Evolutionary conservation across 1,140 invertebrate genomes (phyloP).

Genomic region (Drosophila bipectinata): DNA sequence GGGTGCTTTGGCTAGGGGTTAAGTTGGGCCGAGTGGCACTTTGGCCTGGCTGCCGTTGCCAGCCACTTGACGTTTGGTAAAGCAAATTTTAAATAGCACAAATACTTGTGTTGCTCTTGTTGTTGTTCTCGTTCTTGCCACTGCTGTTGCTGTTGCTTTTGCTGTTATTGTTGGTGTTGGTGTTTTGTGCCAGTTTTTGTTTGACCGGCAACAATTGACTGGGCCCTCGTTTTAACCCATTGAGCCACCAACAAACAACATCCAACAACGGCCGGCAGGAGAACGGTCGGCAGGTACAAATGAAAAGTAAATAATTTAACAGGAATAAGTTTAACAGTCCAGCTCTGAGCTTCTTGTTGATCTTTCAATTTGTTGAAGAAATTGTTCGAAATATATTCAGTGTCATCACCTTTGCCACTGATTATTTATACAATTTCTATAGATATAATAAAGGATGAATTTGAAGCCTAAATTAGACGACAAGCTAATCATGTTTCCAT

Average conservation of each 20-base stretch:
- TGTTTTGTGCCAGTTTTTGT: constrained; percentile 69
- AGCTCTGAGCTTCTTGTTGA: constrained; percentile 19
- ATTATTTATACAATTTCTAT: constrained; percentile 7
- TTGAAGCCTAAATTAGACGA: constrained; percentile 52
- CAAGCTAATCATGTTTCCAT: constrained; percentile 18
- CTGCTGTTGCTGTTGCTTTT: constrained; percentile 17
- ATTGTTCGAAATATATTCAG: constrained; percentile 14
- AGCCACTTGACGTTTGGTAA: constrained; percentile 71
- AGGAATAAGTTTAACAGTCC: constrained; percentile 36
- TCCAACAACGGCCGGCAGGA: constrained; percentile 5
- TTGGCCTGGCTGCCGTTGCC: constrained; percentile 57
- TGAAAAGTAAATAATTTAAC: constrained; percentile 54
- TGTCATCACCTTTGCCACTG: neutral
- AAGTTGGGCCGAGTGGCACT: constrained; percentile 63
- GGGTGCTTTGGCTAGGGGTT: constrained; percentile 19
- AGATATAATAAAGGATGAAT: constrained; percentile 39
- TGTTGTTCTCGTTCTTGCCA: constrained; percentile 11
- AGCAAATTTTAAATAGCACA: constrained; percentile 76
- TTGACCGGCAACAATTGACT: constrained; percentile 71
- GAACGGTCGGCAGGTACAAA: constrained; percentile 45
- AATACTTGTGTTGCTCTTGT: constrained; percentile 58
- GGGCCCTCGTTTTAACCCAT: constrained; percentile 51
- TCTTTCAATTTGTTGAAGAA: constrained; percentile 42
- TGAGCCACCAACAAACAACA: constrained; percentile 19
- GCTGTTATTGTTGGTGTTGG: constrained; percentile 25